A percentile compares a stretch with the other conserved stretches of the same genome.
Evolutionary conservation across 2,888 invertebrate genomes (phyloP).

Genomic region (Sthenelais limicola): DNA sequence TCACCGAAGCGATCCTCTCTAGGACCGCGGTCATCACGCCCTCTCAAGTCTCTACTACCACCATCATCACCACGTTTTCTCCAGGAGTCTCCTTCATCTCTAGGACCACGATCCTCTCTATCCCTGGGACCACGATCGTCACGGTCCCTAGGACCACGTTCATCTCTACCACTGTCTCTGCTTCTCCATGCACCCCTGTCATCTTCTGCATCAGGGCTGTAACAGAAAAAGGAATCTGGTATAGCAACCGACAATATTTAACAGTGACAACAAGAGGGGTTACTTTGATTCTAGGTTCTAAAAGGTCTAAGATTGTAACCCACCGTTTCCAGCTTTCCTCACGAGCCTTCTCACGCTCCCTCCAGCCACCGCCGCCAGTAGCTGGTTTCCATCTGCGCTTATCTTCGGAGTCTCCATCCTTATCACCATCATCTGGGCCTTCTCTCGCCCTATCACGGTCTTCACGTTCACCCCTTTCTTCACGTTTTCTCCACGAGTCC

Average conservation of each 20-base stretch:
- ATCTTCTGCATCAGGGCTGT: too few species aligned
- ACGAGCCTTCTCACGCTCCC: constrained; percentile 63
- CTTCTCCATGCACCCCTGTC: constrained; percentile 23
- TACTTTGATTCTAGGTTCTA: too few species aligned
- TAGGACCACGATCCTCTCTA: constrained; percentile 42
- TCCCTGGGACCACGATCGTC: constrained; percentile 45
- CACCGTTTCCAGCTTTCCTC: constrained; percentile 60
- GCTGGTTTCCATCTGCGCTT: neutral
- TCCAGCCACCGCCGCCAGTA: constrained; percentile 62
- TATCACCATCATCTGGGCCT: constrained; percentile 2
- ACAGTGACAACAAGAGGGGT: too few species aligned
- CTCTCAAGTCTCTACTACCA: constrained; percentile 46
- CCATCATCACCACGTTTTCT: neutral
- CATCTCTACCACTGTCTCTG: constrained; percentile 18
- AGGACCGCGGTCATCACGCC: constrained; percentile 27
- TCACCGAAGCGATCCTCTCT: constrained; percentile 25
- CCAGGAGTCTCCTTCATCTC: constrained; percentile 26
- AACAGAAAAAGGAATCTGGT: too few species aligned
- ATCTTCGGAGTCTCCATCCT: constrained; percentile 21
- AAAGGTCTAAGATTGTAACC: too few species aligned
- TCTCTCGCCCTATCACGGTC: neutral
- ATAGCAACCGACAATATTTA: too few species aligned
- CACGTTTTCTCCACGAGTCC: neutral
- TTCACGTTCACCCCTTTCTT: neutral
- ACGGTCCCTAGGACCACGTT: constrained; percentile 41